Conservation (phyloP, 2,888 invertebrate species). For the Himalopsyche tibetana region DNA sequence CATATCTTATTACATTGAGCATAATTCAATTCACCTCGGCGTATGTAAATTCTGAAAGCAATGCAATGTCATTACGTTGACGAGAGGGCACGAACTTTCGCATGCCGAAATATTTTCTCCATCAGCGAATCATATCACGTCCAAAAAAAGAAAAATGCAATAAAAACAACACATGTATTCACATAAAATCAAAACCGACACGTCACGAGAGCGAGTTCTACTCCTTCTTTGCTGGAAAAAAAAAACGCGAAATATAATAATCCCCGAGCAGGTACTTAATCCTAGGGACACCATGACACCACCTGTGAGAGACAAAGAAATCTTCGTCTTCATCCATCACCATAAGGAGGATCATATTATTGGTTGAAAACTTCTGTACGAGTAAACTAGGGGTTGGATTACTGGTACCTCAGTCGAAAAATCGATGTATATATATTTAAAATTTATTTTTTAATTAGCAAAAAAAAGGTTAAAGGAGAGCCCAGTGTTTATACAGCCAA, state of each 20-base stretch:
- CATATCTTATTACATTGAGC: no score
- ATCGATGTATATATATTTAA: no score
- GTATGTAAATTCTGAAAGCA: conserved; percentile 4
- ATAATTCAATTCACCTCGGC: no score
- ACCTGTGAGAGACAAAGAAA: no score
- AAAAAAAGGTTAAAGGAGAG: no score
- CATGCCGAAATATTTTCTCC: not conserved
- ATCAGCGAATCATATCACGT: conserved; percentile 27
- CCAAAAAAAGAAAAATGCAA: conserved; percentile 27
- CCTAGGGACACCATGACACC: not conserved
- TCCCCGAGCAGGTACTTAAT: not conserved
- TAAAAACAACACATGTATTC: conserved; percentile 43
- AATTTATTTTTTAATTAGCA: no score
- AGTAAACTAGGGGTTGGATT: no score
- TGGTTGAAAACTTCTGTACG: no score
- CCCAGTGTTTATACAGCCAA: no score
- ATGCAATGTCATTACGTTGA: conserved; percentile 3
- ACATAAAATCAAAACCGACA: conserved; percentile 35
- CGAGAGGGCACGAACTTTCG: conserved; percentile 1
- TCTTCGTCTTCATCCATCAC: no score
- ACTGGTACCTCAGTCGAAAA: no score
- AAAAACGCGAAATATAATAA: conserved; percentile 23
- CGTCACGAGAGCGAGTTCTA: not conserved
- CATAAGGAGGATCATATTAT: no score
- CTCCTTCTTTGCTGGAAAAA: not conserved